Evolutionary conservation across 2,797 vertebrate genomes (phyloP).

Genomic region (Poeciliopsis paucimaculata): DNA sequence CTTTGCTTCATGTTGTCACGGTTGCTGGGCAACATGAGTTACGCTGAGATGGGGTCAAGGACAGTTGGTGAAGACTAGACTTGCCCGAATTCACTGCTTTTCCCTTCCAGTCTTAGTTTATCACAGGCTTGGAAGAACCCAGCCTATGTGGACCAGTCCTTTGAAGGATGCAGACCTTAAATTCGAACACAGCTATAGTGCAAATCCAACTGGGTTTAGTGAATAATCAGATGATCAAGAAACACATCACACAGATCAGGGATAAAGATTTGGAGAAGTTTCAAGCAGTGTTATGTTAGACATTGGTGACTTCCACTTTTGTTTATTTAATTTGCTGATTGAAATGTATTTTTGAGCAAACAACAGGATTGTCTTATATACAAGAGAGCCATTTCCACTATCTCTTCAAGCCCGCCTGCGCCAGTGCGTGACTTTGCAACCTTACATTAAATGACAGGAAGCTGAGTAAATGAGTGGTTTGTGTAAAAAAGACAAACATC

Average conservation of each 20-base stretch:
- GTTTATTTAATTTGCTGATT: background rate
- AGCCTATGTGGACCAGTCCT: too few relatives aligned
- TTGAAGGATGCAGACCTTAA: too few relatives aligned
- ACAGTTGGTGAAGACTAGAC: too few relatives aligned
- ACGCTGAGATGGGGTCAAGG: too few relatives aligned
- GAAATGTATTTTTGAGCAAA: background rate
- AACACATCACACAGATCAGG: background rate
- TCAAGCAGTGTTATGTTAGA: background rate
- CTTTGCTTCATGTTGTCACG: too few relatives aligned
- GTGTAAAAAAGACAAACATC: conserved; percentile 5
- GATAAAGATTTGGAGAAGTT: background rate
- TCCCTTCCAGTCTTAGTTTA: too few relatives aligned
- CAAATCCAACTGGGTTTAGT: background rate
- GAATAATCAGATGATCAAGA: background rate
- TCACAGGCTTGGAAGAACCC: too few relatives aligned
- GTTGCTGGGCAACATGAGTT: too few relatives aligned
- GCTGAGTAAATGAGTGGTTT: conserved; percentile 4
- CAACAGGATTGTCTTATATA: background rate
- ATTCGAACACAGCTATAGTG: background rate
- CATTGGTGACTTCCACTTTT: background rate
- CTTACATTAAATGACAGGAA: background rate
- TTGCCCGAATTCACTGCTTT: too few relatives aligned
- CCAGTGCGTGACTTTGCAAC: conserved; percentile 6
- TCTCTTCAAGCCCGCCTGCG: background rate
- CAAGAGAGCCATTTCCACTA: background rate